phyloP scores from a whole-genome alignment of 2,113 vertebrate species.

The Ellobius talpinus region DNA sequence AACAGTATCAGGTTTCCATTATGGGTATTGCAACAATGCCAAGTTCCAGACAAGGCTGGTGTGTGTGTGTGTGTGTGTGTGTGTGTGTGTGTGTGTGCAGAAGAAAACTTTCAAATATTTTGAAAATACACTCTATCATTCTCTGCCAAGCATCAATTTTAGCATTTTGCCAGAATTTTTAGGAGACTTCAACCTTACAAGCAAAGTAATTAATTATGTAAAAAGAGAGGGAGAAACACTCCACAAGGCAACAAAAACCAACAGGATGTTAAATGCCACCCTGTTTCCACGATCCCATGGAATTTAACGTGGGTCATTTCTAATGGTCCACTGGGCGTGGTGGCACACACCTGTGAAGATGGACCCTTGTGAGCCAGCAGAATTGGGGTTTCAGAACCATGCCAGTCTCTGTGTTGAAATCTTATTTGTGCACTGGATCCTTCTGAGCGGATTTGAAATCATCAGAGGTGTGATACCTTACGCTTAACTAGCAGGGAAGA shows the following conservation, averaged over 20 bases:
- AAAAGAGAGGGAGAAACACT: neutral
- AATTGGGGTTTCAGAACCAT: neutral
- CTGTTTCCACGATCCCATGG: neutral
- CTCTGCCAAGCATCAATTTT: conserved; percentile 50
- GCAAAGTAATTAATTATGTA: conserved; percentile 66
- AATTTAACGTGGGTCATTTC: neutral
- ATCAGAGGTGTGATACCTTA: neutral
- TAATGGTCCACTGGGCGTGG: neutral
- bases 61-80: neutral
- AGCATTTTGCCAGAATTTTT: conserved; percentile 43
- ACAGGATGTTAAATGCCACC: accelerated
- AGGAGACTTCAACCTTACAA: conserved; percentile 64
- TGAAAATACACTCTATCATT: conserved; percentile 59
- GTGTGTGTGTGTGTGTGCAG: no score
- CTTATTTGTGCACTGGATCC: neutral
- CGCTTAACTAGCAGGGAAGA: neutral
- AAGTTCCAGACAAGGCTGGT: neutral
- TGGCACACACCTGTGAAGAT: neutral
- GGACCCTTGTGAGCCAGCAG: neutral
- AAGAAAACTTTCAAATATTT: conserved; percentile 64
- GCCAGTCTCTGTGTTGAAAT: neutral
- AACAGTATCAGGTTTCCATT: conserved; percentile 57
- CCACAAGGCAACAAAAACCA: neutral
- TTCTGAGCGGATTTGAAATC: neutral
- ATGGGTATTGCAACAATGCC: neutral